Evolutionary conservation across 23 tunicate genomes (phyloP).

Genomic region (Phallusia fumigata): DNA sequence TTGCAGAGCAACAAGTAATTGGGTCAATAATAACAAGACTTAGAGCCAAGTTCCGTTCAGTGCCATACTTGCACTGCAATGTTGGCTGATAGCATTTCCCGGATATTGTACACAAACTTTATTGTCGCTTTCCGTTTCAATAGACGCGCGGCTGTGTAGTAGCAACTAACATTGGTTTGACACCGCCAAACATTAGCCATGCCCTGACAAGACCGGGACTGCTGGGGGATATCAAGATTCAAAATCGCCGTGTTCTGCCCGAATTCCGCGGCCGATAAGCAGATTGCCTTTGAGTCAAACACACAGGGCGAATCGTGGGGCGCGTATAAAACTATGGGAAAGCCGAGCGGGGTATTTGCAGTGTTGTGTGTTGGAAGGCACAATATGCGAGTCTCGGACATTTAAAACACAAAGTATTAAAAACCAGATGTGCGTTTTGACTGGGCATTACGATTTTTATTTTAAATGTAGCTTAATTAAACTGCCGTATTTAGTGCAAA

Average conservation of each 20-base stretch:
- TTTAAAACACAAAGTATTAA: too few relatives aligned
- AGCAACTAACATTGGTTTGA: not conserved
- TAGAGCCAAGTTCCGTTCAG: not conserved
- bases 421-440: not conserved
- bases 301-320: not conserved
- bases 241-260: not conserved
- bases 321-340: not conserved
- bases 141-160: too few relatives aligned
- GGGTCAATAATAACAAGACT: too few relatives aligned
- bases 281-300: not conserved
- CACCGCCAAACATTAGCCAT: constrained; percentile 2
- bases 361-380: not conserved
- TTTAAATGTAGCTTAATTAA: too few relatives aligned
- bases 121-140: not conserved
- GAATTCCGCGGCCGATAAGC: not conserved
- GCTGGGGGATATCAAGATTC: constrained; percentile 4
- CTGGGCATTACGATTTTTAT: not conserved
- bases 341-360: not conserved
- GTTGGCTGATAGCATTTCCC: not conserved
- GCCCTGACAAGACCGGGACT: not conserved
- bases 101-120: not conserved
- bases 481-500: too few relatives aligned
- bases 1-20: too few relatives aligned
- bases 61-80: not conserved
- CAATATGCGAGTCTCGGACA: too few relatives aligned